A percentile compares a stretch with the other conserved stretches of the same genome.
These are phyloP conservation scores for Galeopterus variegatus DNA, from an alignment of 2,113 vertebrate species.

Conservation along the genomic window DNA sequence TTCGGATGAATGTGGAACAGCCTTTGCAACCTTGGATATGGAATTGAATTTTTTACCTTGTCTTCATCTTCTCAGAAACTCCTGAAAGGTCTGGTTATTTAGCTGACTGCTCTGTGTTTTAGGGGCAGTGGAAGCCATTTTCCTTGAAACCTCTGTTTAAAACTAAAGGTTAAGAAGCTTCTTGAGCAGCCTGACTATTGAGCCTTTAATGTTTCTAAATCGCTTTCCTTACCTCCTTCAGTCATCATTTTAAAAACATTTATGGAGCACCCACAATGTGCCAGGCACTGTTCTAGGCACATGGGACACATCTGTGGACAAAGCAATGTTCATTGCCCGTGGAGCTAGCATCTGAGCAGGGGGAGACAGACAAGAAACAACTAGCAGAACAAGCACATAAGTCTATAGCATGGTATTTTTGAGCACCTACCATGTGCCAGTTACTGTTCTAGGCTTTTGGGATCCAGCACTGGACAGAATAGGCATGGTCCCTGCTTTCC, in stretches of 20 bases:
- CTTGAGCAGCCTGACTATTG: conserved; percentile 52
- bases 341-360: background rate
- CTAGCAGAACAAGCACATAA: background rate
- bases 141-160: conserved; percentile 74
- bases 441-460: background rate
- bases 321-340: background rate
- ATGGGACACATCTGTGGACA: background rate
- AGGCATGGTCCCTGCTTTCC: background rate
- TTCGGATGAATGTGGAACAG: conserved; percentile 80
- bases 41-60: conserved; percentile 72
- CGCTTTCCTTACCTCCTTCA: background rate
- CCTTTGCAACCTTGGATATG: conserved; percentile 65
- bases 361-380: background rate
- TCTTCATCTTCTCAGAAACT: conserved; percentile 69
- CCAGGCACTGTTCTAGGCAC: conserved; percentile 9
- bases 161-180: conserved; percentile 72
- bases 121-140: conserved; percentile 77
- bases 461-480: background rate
- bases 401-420: background rate
- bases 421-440: background rate
- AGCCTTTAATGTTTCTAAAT: conserved; percentile 64
- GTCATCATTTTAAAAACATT: conserved; percentile 35
- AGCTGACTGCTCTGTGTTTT: conserved; percentile 66
- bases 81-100: conserved; percentile 72
- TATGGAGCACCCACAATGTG: background rate